A percentile compares a stretch with the other conserved stretches of the same genome.
These are phyloP conservation scores for Hypanus sabinus DNA, from an alignment of 2,113 vertebrate genomes.

Conservation along the genomic window DNA sequence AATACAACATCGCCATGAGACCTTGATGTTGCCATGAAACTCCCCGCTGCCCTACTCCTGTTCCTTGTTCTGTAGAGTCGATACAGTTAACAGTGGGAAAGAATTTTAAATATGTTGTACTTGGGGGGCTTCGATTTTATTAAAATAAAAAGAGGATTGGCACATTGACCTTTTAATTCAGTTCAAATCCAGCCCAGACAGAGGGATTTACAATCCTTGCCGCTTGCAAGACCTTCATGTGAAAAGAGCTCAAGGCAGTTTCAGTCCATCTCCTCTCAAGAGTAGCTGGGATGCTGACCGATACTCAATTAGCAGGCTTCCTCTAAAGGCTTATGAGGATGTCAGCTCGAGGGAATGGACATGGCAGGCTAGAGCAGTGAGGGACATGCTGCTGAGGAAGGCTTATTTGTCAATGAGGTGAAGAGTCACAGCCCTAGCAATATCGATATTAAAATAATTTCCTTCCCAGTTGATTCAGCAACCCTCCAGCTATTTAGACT, in stretches of 20 bases:
- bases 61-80: neutral
- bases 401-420: neutral
- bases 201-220: neutral
- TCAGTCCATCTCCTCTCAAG: neutral
- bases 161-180: conserved; percentile 33
- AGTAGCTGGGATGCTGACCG: neutral
- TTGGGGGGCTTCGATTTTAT: conserved; percentile 22
- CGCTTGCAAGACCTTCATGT: neutral
- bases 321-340: neutral
- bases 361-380: neutral
- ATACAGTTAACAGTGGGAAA: conserved; percentile 18
- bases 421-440: neutral
- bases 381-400: neutral
- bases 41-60: neutral
- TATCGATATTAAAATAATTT: neutral
- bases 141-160: conserved; percentile 34
- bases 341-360: neutral
- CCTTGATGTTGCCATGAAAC: neutral
- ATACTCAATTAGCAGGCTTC: neutral
- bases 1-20: neutral
- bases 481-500: neutral
- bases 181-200: conserved; percentile 31
- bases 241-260: neutral
- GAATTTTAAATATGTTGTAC: conserved; percentile 18
- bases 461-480: neutral